Evolutionary conservation across 2,797 vertebrate genomes (phyloP).

Genomic region (Melanotaenia pygmaea): DNA sequence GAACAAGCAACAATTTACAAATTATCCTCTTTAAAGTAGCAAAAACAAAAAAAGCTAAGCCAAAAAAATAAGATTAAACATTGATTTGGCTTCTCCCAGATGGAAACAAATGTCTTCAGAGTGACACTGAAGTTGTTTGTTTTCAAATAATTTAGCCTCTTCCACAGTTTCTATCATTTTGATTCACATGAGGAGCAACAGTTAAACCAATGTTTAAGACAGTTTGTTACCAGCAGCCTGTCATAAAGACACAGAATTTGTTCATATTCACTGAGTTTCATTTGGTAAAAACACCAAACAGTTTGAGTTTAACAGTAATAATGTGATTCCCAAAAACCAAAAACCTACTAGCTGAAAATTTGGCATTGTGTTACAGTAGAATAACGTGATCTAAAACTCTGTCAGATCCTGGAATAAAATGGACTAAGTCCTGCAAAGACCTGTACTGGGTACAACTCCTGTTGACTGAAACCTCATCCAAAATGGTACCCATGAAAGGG

Average conservation of each 20-base stretch:
- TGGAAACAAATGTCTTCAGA: neutral
- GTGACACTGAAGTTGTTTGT: neutral
- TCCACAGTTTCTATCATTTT: neutral
- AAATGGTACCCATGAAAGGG: neutral
- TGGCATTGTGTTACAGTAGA: too few relatives aligned
- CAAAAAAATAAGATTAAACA: neutral
- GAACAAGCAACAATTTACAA: neutral
- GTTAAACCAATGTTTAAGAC: neutral
- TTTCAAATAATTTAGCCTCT: neutral
- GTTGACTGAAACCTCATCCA: neutral
- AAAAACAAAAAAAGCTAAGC: neutral
- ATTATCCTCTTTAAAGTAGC: neutral
- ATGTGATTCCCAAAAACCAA: too few relatives aligned
- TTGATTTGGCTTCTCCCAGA: too few relatives aligned
- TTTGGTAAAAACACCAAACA: too few relatives aligned
- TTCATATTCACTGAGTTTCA: too few relatives aligned
- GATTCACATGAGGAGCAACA: too few relatives aligned
- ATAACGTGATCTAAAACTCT: too few relatives aligned
- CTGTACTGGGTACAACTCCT: neutral
- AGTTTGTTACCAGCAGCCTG: neutral
- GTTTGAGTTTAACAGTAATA: neutral
- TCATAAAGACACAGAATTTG: neutral
- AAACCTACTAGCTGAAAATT: too few relatives aligned
- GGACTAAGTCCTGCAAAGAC: too few relatives aligned
- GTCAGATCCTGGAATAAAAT: too few relatives aligned